These are phyloP conservation scores for Origma solitaria DNA, from an alignment of 2,113 vertebrate genomes.

Conservation along the genomic window DNA sequence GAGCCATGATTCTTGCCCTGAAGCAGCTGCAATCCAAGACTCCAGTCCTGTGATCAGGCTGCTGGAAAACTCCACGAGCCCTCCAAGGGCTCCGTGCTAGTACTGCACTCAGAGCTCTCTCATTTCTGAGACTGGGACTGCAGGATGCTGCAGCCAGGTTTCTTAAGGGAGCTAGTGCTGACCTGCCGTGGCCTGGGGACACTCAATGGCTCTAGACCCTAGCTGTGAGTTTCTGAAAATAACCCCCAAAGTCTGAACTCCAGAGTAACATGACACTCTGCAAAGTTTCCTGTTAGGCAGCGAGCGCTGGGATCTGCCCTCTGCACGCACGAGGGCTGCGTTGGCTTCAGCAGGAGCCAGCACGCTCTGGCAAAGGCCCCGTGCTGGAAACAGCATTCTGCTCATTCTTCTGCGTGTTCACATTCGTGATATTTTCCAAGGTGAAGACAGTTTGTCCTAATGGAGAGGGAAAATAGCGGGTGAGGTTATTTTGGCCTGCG, in stretches of 20 bases:
- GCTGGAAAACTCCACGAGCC: not conserved
- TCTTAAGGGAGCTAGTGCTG: not conserved
- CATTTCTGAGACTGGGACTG: rapidly evolving
- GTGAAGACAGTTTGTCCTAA: not conserved
- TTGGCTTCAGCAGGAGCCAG: not conserved
- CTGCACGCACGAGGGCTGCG: not conserved
- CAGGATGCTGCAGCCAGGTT: not conserved
- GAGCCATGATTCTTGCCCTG: not conserved
- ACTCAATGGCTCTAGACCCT: not conserved
- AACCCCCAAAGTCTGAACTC: not conserved
- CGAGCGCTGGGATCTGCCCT: not conserved
- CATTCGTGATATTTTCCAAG: not conserved
- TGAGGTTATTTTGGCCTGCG: not conserved
- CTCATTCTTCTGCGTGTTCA: not conserved
- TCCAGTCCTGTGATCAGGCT: not conserved
- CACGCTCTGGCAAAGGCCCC: not conserved
- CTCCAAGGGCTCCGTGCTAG: not conserved
- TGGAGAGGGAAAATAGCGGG: not conserved
- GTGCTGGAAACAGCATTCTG: not conserved
- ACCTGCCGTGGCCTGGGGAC: not conserved
- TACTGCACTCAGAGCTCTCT: rapidly evolving
- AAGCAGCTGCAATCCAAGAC: not conserved
- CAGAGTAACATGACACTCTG: not conserved
- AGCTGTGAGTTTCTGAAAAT: not conserved
- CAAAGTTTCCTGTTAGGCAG: not conserved